Percentiles rank a stretch among this genome's conserved stretches.
These are phyloP conservation scores for Platorchestia sp. DNA, from an alignment of 1,140 invertebrate species.

Conservation along the genomic window DNA sequence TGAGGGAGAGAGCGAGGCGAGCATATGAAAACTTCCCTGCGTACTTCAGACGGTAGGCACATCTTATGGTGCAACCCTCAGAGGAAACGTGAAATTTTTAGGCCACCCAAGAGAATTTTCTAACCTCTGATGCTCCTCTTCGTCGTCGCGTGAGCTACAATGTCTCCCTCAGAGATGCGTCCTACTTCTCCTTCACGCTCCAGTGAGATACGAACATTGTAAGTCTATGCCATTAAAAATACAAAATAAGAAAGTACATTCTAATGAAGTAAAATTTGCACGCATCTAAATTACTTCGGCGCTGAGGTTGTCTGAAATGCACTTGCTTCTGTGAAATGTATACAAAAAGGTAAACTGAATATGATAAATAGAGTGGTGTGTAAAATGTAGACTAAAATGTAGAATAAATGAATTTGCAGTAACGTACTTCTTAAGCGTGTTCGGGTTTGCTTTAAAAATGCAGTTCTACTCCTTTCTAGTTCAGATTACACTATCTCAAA, in stretches of 20 bases:
- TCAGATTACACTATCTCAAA: too few relatives aligned
- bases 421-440: too few relatives aligned
- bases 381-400: too few relatives aligned
- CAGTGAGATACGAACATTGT: background rate
- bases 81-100: background rate
- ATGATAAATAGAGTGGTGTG: too few relatives aligned
- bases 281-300: background rate
- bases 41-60: background rate
- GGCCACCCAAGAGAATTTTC: background rate
- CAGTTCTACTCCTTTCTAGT: too few relatives aligned
- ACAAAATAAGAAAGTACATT: background rate
- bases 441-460: too few relatives aligned
- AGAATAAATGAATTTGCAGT: too few relatives aligned
- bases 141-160: background rate
- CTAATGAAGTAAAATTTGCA: too few relatives aligned
- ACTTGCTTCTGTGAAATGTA: too few relatives aligned
- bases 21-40: background rate
- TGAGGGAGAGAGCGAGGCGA: background rate
- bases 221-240: background rate
- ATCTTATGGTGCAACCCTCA: background rate
- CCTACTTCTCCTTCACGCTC: background rate
- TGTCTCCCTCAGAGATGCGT: background rate
- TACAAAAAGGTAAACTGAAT: too few relatives aligned
- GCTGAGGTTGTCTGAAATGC: background rate
- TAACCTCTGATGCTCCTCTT: background rate